Base-by-base conservation (phyloP, 2,797 vertebrate species). In the Melanotaenia maccullochi region DNA sequence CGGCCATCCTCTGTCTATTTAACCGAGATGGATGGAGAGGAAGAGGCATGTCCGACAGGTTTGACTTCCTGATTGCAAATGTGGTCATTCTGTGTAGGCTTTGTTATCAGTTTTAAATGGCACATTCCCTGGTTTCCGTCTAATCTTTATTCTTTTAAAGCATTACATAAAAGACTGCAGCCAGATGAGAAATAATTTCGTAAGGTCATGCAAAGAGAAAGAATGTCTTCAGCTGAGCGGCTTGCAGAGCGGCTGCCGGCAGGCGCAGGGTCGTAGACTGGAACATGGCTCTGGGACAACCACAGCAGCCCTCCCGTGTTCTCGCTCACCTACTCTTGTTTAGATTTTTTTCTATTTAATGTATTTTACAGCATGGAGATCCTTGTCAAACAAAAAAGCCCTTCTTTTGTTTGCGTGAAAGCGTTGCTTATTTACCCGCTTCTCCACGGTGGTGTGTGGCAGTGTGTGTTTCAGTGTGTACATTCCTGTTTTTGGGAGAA, bases 311-410 rank as follows among this genome's bases (percentile, higher is more conserved):
- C 22, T 47, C 55, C 58, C 64, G 69, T 42, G 67, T 44, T 79
- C 65, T 69, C 59, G 5, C 61, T 82, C 82, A 82, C 84, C 80
- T 89, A 60, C 79, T 83, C 79, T 76, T 75, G 67, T 83, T 13
- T 60, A 36, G 54, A 30, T 69, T 86, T 86, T 87, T 59, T 74
- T 69, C 75, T 84, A 81, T 79, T 79, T 75, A 83, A 84, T 65
- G 40, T 85, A 12, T 76, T 68, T 81, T 88, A 82, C 69, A 24
- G 60, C 68, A 40, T 71, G 73, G 80, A 91, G 85, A 91, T 90
- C 82, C 60, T 82, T 92, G 89, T 92, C 85, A 84, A 84, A 85
- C 78, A 82, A 90, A 83, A 84, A 76, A 87, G 25, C 87, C 90
- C 76, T 76, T 89, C 82, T 87, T 76, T 91, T 91, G 88, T 91